Percentiles rank a stretch among this genome's conserved stretches.
These are phyloP conservation scores for Brachirus orientalis DNA, from an alignment of 2,113 vertebrate species.

Conservation along the genomic window DNA sequence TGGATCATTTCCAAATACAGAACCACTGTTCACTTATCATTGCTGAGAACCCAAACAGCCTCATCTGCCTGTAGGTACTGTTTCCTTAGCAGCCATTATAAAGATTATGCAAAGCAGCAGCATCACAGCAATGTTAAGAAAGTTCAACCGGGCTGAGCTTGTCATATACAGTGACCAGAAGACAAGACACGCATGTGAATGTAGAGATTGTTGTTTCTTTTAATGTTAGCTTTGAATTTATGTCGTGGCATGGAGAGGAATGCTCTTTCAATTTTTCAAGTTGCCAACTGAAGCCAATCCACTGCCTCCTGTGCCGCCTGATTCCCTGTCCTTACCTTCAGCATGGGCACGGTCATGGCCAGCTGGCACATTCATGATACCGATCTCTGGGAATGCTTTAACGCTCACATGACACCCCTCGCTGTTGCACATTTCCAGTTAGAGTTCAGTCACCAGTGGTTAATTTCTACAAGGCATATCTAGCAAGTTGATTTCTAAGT, in stretches of 20 bases:
- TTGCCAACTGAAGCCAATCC: constrained; percentile 55
- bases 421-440: constrained; percentile 16
- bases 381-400: constrained; percentile 70
- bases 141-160: constrained; percentile 43
- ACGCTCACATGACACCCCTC: constrained; percentile 38
- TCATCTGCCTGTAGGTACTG: constrained; percentile 42
- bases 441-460: constrained; percentile 30
- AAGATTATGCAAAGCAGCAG: constrained; percentile 11
- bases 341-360: constrained; percentile 40
- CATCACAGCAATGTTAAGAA: constrained; percentile 18
- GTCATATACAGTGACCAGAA: constrained; percentile 39
- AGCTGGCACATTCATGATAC: constrained; percentile 41
- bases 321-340: constrained; percentile 29
- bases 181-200: constrained; percentile 26
- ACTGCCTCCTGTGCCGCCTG: constrained; percentile 40
- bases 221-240: constrained; percentile 46
- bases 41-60: constrained; percentile 45
- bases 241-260: constrained; percentile 32
- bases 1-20: constrained; percentile 28
- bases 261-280: constrained; percentile 30
- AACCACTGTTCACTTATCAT: constrained; percentile 38
- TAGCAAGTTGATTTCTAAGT: constrained; percentile 64
- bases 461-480: constrained; percentile 51
- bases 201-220: constrained; percentile 36
- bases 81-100: constrained; percentile 27